These are phyloP conservation scores for Cyrtodaria siliqua DNA, from an alignment of 2,888 invertebrate species.

Conservation along the genomic window DNA sequence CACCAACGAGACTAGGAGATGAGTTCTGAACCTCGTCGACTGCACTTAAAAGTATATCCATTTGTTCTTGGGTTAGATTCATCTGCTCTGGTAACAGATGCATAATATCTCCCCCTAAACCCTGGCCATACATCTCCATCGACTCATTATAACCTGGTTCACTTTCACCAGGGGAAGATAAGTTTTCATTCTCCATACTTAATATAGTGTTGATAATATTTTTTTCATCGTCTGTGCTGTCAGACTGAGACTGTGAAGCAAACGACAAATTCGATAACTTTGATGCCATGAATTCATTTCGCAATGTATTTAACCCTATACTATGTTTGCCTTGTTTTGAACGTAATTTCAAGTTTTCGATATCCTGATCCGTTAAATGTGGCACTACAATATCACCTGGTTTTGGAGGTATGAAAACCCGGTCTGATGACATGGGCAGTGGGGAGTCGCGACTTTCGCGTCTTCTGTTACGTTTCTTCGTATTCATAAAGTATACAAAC, in stretches of 20 bases:
- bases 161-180: slow-evolving; percentile 30
- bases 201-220: slow-evolving; percentile 80
- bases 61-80: slow-evolving; percentile 79
- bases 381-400: slow-evolving; percentile 80
- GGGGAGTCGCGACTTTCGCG: slow-evolving; percentile 71
- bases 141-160: slow-evolving; percentile 45
- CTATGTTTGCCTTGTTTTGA: slow-evolving; percentile 37
- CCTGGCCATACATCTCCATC: slow-evolving; percentile 59
- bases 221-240: slow-evolving; percentile 72
- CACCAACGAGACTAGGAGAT: slow-evolving; percentile 55
- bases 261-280: slow-evolving; percentile 44
- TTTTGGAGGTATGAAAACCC: slow-evolving; percentile 76
- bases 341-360: slow-evolving; percentile 73
- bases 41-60: slow-evolving; percentile 75
- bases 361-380: slow-evolving; percentile 81
- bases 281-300: slow-evolving; percentile 49
- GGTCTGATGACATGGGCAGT: slow-evolving; percentile 57
- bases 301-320: slow-evolving; percentile 25
- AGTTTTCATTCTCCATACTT: slow-evolving; percentile 77
- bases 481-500: slow-evolving; percentile 85
- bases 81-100: slow-evolving; percentile 69
- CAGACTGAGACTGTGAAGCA: slow-evolving; percentile 12
- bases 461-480: slow-evolving; percentile 78
- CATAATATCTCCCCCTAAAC: slow-evolving; percentile 51
- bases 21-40: slow-evolving; percentile 76